These are phyloP conservation scores for Laterallus jamaicensis DNA, from an alignment of 2,113 vertebrate genomes.

Conservation along the genomic window DNA sequence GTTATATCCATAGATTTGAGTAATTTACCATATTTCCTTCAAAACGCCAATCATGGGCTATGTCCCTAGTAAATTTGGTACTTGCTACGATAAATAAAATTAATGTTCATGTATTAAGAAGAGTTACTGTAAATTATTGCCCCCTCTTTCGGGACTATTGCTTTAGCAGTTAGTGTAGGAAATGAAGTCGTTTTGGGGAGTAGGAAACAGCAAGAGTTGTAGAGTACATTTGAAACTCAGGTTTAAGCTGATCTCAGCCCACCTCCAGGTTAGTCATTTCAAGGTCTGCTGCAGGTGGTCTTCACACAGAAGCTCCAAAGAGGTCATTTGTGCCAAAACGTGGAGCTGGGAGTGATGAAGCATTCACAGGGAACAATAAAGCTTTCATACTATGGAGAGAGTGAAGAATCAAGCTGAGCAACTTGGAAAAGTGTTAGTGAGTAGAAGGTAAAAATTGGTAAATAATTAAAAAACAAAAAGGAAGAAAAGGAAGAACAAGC, in stretches of 20 bases:
- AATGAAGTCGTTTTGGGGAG: conserved; percentile 41
- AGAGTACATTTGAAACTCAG: conserved; percentile 18
- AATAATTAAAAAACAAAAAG: neutral
- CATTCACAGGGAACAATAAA: conserved; percentile 56
- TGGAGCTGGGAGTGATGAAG: conserved; percentile 10
- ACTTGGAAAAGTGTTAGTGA: neutral
- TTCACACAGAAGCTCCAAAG: conserved; percentile 63
- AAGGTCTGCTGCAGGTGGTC: conserved; percentile 60
- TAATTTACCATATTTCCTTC: conserved; percentile 54
- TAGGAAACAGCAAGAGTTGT: conserved; percentile 34
- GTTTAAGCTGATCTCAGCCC: conserved; percentile 48
- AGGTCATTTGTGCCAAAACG: conserved; percentile 2
- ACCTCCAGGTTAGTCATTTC: conserved; percentile 25
- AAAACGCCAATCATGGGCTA: conserved; percentile 31
- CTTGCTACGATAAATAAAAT: conserved; percentile 57
- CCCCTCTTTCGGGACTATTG: conserved; percentile 34
- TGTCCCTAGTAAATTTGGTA: conserved; percentile 10
- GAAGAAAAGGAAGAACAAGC: neutral
- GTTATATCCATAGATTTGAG: conserved; percentile 36
- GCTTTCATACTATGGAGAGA: conserved; percentile 38
- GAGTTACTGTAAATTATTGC: conserved; percentile 40
- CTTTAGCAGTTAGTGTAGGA: conserved; percentile 48
- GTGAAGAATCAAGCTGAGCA: conserved; percentile 15
- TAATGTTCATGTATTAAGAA: conserved; percentile 38
- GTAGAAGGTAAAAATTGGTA: conserved; percentile 18